A percentile compares a stretch with the other conserved stretches of the same genome.
Conservation (phyloP, 1,140 invertebrate species). For the Callitettix versicolor region DNA sequence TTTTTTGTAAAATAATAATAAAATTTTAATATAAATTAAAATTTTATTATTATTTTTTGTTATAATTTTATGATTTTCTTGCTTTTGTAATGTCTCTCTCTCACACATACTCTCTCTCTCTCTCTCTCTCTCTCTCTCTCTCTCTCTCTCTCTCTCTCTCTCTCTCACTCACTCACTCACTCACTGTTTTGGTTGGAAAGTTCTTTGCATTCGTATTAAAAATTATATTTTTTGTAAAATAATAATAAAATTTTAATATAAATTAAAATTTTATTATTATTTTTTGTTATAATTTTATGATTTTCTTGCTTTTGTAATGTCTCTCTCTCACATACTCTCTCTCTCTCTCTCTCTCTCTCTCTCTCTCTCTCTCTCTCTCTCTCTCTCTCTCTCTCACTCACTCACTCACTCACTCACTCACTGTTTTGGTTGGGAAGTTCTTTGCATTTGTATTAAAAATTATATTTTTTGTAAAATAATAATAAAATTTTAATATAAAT, state of each 20-base stretch:
- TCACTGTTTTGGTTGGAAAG: not conserved
- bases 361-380: conserved; percentile 14
- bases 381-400: conserved; percentile 13
- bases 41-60: too few relatives aligned
- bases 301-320: not conserved
- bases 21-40: too few relatives aligned
- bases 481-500: too few relatives aligned
- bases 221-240: not conserved
- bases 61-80: too few relatives aligned
- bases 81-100: too few relatives aligned
- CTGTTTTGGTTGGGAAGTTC: not conserved
- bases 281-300: not conserved
- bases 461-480: too few relatives aligned
- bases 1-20: too few relatives aligned
- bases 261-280: not conserved
- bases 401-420: conserved; percentile 7
- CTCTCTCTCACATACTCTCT: too few relatives aligned
- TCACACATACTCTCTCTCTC: too few relatives aligned
- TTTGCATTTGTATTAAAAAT: not conserved
- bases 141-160: not conserved
- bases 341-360: not conserved
- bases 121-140: too few relatives aligned
- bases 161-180: not conserved
- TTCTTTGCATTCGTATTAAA: not conserved
- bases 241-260: not conserved